Evolutionary conservation across 1,140 invertebrate genomes (phyloP).

Genomic region (Drosophila arawakana): DNA sequence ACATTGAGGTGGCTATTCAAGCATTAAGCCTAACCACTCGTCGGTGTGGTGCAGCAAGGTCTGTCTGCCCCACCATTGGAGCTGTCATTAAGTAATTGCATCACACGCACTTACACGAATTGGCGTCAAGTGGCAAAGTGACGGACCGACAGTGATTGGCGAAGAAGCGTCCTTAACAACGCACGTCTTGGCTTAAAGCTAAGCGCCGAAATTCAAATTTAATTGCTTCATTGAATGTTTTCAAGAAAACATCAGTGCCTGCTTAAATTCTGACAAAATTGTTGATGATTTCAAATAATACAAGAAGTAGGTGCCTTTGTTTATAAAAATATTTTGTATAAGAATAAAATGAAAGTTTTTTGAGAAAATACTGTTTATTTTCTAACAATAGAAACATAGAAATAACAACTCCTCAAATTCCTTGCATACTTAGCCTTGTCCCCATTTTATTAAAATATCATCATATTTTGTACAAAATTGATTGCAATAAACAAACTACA

Average conservation of each 20-base stretch:
- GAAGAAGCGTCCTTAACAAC: conserved; percentile 14
- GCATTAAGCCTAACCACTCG: conserved; percentile 62
- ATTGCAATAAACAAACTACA: background rate
- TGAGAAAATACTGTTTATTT: no score
- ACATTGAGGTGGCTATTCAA: conserved; percentile 48
- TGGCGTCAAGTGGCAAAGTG: conserved; percentile 46
- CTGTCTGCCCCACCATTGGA: conserved; percentile 13
- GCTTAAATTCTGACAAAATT: no score
- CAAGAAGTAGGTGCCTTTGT: no score
- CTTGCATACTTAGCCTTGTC: no score
- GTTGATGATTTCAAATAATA: no score
- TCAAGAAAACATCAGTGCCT: background rate
- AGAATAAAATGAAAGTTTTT: no score
- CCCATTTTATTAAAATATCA: no score
- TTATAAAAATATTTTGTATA: no score
- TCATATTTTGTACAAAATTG: background rate
- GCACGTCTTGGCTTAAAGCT: background rate
- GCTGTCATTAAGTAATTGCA: conserved; percentile 80
- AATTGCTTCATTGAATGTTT: background rate
- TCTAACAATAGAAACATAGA: no score
- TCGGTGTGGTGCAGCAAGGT: background rate
- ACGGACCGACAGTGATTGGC: conserved; percentile 26
- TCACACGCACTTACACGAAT: conserved; percentile 45
- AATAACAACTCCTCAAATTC: no score
- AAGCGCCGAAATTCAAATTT: background rate